phyloP scores from a whole-genome alignment of 1,140 invertebrate species.

The Drosophila biarmipes region DNA sequence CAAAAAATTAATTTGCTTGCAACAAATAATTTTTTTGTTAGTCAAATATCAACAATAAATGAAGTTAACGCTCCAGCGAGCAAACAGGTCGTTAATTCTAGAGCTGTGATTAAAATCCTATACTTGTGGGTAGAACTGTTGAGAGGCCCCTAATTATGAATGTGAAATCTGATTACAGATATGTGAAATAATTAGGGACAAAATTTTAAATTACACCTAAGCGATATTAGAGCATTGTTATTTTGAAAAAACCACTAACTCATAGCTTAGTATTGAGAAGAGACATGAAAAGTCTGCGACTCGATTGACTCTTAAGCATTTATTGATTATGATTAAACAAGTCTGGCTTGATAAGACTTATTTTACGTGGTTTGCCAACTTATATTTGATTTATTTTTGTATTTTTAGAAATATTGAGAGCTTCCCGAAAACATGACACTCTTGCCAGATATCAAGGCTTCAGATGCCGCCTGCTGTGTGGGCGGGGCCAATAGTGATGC shows the following conservation, averaged over 20 bases:
- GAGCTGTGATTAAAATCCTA: conserved; percentile 21
- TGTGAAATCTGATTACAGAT: conserved; percentile 3
- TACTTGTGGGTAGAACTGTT: conserved; percentile 3
- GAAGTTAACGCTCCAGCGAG: conserved; percentile 33
- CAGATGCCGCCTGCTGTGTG: conserved; percentile 60
- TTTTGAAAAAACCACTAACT: background rate
- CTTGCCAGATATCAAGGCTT: conserved; percentile 78
- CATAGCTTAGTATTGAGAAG: background rate
- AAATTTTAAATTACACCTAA: background rate
- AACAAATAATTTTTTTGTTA: conserved; percentile 27
- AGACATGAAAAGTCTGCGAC: background rate
- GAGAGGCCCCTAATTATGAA: conserved; percentile 19
- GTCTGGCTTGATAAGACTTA: conserved; percentile 22
- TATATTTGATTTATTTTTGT: conserved; percentile 2
- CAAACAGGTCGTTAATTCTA: conserved; percentile 40
- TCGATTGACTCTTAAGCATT: background rate
- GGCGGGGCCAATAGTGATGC: conserved; percentile 50
- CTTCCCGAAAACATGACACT: conserved; percentile 58
- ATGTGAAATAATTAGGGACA: conserved; percentile 15
- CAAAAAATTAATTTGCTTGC: conserved; percentile 9
- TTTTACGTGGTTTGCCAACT: background rate
- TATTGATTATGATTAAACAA: background rate
- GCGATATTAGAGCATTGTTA: background rate
- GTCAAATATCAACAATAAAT: conserved; percentile 23
- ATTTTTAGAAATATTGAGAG: conserved; percentile 13